Evolutionary conservation across 1,140 invertebrate genomes (phyloP), one percentile per base, ranked within the genome.

Genomic region (Episyrphus balteatus): DNA sequence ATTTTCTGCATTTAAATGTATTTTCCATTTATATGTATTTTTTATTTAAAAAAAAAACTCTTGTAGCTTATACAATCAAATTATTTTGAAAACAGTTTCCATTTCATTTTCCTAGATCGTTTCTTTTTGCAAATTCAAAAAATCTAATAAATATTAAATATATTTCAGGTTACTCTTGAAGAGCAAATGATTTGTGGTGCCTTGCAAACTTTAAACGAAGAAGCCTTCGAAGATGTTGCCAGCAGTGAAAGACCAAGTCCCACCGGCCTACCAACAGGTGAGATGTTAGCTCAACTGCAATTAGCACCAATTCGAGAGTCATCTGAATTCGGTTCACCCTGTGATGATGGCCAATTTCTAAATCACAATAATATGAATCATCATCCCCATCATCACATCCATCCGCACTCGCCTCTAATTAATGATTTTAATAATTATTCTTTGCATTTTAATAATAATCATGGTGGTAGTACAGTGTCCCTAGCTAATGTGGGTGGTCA

Each of bases 181-280:
- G 88, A 93, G 61, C 88, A 92, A 69, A 90, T 92, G 86, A 92
- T 94, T 54, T 89, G 87, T 64, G 89, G 89, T 48, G 89, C 88
- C 1, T 68, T 94, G 31, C 88, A 92, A 70, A 90, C 89, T 0
- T 73, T 94, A 5, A 93, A 91, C 61, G 89, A 93, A 73, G 89
- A 92, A 69, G 89, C 89, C 0, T 80, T 84, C 66, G 89, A 93
- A 70, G 89, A 93, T 71, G 84, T 87, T 17, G 63, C 86, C 45
- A 72, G 71, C 53, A 73, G 73, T 52, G 75, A 76, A 52, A 53
- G 60, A 19, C 70, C 71, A 26, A 66, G 65, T 52, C 66, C 67
- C 41, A 61, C 70, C 66, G 72, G 72, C 66, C 43, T 57, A 50
- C 51, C 67, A 55, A 63, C 65, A 68, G 66, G 65, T 68, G 65